Evolutionary conservation across 2,888 invertebrate genomes (phyloP), one percentile per base, ranked within the genome.

Genomic region (Tuberolachnus salignus): DNA sequence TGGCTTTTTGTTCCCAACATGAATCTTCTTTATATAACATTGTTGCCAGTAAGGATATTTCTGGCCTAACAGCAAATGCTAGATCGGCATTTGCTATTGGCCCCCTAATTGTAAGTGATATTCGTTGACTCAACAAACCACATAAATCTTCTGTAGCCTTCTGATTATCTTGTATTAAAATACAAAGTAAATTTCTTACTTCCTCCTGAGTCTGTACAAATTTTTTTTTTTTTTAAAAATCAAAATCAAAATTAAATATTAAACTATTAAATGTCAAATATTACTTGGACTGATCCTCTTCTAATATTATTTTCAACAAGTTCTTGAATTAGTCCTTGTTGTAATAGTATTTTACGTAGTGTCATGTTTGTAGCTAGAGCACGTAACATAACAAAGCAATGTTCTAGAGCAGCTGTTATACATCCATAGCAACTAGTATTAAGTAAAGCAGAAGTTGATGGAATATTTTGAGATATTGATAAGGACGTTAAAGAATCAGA

Each of bases 1-100:
- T 90, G 0, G 98, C 87, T 84, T 97, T 92, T 81, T 92, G 91
- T 85, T 98, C 97, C 98, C 98, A 98, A 85, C 96, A 97, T 4
- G 92, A 91, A 85, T 98, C 98, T 84, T 97, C 94, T 82, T 95
- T 94, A 83, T 95, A 93, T 1, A 97, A 91, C 64, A 97, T 88
- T 0, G 94, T 92, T 1, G 95, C 94, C 42, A 98, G 86, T 16
- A 98, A 87, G 11, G 94, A 89, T 85, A 98, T 95, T 85, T 97
- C 93, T 84, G 97, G 95, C 4, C 96, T 90, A 0, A 97, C 94
- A 2, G 92, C 90, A 3, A 91, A 88, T 46, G 91, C 90, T 74
- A 93, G 86, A 84, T 92, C 92, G 1, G 90, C 89, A 51, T 90
- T 88, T 8, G 93, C 93, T 19, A 93, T 90, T 81, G 92, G 91